These are phyloP conservation scores for Psittacula derbiana DNA, from an alignment of 2,797 vertebrate species.

Conservation along the genomic window DNA sequence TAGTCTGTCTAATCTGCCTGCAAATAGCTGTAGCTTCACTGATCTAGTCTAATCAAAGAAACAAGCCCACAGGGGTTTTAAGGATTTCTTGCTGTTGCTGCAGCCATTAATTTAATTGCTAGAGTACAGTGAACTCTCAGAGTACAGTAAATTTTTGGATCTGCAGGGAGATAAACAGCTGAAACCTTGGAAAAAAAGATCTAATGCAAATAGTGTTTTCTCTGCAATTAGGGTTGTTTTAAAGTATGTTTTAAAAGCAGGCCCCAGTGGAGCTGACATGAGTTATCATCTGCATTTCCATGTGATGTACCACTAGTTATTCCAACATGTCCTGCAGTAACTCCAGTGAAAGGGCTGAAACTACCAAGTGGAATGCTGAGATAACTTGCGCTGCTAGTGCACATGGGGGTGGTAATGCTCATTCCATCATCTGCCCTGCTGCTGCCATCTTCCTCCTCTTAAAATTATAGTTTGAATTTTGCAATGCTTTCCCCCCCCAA, in stretches of 20 bases:
- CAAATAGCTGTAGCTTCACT: slow-evolving; percentile 74
- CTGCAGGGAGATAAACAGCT: slow-evolving; percentile 66
- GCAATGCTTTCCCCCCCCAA: background rate
- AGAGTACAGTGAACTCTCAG: slow-evolving; percentile 66
- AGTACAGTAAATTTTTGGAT: slow-evolving; percentile 69
- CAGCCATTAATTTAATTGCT: slow-evolving; percentile 78
- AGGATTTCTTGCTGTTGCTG: slow-evolving; percentile 63
- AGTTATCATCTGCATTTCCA: slow-evolving; percentile 21
- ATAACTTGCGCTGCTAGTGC: background rate
- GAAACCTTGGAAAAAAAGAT: slow-evolving; percentile 47
- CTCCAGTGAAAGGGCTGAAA: background rate
- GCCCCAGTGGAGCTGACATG: slow-evolving; percentile 2
- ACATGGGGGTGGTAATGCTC: background rate
- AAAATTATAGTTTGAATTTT: background rate
- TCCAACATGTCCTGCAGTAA: background rate
- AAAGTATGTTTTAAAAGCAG: slow-evolving; percentile 50
- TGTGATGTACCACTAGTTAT: background rate
- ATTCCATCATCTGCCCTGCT: background rate
- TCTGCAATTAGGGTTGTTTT: slow-evolving; percentile 62
- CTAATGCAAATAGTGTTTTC: slow-evolving; percentile 57
- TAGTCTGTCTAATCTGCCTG: slow-evolving; percentile 71
- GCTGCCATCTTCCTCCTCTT: background rate
- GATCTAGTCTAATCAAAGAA: slow-evolving; percentile 77
- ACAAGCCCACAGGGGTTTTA: slow-evolving; percentile 73
- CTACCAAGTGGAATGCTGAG: background rate